phyloP scores from a whole-genome alignment of 1,140 invertebrate species.

The Leucophenga varia region DNA sequence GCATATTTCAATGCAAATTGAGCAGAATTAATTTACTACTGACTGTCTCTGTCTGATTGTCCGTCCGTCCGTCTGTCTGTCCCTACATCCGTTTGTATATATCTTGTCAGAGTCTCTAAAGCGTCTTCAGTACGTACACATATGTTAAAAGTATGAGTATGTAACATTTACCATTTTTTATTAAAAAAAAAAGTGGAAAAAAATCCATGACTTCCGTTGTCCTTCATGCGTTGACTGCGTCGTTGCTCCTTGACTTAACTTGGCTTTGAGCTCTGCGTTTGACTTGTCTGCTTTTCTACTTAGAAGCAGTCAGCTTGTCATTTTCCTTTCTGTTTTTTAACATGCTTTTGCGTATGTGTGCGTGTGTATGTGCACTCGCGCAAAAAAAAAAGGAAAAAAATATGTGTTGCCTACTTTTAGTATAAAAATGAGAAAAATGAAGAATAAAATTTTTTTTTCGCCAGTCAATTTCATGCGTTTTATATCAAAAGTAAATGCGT shows the following conservation, averaged over 20 bases:
- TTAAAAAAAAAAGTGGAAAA: no score
- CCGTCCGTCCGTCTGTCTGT: conserved; percentile 3
- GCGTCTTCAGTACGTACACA: conserved; percentile 22
- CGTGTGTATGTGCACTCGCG: not conserved
- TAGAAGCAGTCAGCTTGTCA: conserved; percentile 44
- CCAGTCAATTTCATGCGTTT: conserved; percentile 13
- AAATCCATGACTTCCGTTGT: no score
- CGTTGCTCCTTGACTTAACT: conserved; percentile 20
- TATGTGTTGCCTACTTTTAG: conserved; percentile 39
- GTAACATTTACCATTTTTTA: conserved; percentile 19
- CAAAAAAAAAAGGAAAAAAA: no score
- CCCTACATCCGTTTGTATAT: conserved; percentile 1
- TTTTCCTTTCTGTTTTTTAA: conserved; percentile 6
- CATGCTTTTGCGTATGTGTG: not conserved
- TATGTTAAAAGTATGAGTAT: conserved; percentile 47
- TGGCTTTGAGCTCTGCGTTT: no score
- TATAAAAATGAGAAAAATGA: conserved; percentile 22
- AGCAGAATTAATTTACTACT: conserved; percentile 54
- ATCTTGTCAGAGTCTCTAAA: no score
- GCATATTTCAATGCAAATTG: conserved; percentile 53
- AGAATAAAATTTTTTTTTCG: conserved; percentile 17
- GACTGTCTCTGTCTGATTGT: conserved; percentile 37
- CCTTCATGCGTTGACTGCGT: no score
- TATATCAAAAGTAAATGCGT: not conserved
- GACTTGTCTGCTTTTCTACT: conserved; percentile 17